These are phyloP conservation scores for Agapornis canus DNA, from an alignment of 2,797 vertebrate genomes.

Conservation along the genomic window DNA sequence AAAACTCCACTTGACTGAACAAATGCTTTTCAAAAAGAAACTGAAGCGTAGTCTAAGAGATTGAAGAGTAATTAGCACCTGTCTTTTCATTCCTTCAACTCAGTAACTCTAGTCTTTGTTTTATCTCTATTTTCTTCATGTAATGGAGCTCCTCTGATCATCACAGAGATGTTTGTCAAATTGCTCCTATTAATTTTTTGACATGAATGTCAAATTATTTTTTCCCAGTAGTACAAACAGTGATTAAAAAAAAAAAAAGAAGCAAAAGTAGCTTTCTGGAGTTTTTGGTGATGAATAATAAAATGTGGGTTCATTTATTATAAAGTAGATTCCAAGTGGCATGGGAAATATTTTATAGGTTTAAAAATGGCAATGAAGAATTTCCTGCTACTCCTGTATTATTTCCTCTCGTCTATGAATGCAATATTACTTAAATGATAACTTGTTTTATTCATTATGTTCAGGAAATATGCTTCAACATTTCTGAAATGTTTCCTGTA, in stretches of 20 bases:
- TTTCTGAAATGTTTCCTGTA: not conserved
- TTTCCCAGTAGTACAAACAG: not conserved
- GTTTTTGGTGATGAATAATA: not conserved
- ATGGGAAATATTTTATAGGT: not conserved
- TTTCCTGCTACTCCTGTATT: conserved; percentile 17
- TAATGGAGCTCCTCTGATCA: not conserved
- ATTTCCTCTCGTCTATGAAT: conserved; percentile 11
- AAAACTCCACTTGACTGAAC: conserved; percentile 34
- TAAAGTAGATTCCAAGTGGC: not conserved
- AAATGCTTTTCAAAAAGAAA: not conserved
- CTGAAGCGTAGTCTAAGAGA: not conserved
- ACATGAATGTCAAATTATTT: not conserved
- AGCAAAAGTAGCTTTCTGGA: not conserved
- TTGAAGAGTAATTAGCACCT: not conserved
- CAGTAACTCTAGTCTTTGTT: not conserved
- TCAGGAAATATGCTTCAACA: conserved; percentile 28
- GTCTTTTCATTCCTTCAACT: not conserved
- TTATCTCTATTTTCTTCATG: not conserved
- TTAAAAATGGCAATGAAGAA: not conserved
- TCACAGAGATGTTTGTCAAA: not conserved
- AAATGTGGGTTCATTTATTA: not conserved
- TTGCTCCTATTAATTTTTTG: not conserved
- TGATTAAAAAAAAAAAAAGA: not conserved
- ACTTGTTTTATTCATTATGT: not conserved
- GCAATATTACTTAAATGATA: conserved; percentile 3